Conservation (phyloP, 1,140 invertebrate species). For the Zaprionus tsacasi region DNA sequence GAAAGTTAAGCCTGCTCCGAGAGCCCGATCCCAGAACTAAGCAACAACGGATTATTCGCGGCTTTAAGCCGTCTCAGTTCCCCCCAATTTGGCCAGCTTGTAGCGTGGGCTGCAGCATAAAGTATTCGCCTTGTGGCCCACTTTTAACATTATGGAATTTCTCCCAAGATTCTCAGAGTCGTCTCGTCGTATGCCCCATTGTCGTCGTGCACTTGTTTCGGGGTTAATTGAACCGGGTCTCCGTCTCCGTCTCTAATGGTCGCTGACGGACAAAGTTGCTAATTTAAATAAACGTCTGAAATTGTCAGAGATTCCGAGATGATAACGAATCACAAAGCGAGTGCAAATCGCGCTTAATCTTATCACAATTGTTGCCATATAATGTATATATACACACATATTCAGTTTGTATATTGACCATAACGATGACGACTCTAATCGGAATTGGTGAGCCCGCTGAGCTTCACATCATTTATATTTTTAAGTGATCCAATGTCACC, state of each 20-base stretch:
- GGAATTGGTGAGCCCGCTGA: background rate
- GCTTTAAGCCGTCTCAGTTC: slow-evolving; percentile 34
- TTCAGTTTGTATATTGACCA: slow-evolving; percentile 10
- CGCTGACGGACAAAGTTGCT: slow-evolving; percentile 35
- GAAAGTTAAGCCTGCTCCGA: slow-evolving; percentile 53
- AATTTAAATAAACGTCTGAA: slow-evolving; percentile 71
- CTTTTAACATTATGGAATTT: slow-evolving; percentile 26
- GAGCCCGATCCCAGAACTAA: background rate
- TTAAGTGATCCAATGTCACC: slow-evolving; percentile 46
- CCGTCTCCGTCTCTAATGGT: slow-evolving; percentile 27
- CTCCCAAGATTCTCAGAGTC: slow-evolving; percentile 13
- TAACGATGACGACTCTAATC: slow-evolving; percentile 15
- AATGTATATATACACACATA: background rate
- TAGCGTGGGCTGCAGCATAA: slow-evolving; percentile 34
- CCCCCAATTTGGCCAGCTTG: slow-evolving; percentile 27
- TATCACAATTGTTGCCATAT: slow-evolving; percentile 52
- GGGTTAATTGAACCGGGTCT: slow-evolving; percentile 72
- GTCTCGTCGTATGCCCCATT: slow-evolving; percentile 59
- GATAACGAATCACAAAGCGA: slow-evolving; percentile 16
- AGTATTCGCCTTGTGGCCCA: slow-evolving; percentile 42
- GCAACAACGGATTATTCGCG: slow-evolving; percentile 2
- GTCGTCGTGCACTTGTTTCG: slow-evolving; percentile 55
- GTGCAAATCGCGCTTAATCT: slow-evolving; percentile 57
- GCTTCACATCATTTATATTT: slow-evolving; percentile 68
- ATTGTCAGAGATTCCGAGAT: slow-evolving; percentile 22